Conservation (phyloP, 2,797 vertebrate species). For the Lutjanus campechanus region DNA sequence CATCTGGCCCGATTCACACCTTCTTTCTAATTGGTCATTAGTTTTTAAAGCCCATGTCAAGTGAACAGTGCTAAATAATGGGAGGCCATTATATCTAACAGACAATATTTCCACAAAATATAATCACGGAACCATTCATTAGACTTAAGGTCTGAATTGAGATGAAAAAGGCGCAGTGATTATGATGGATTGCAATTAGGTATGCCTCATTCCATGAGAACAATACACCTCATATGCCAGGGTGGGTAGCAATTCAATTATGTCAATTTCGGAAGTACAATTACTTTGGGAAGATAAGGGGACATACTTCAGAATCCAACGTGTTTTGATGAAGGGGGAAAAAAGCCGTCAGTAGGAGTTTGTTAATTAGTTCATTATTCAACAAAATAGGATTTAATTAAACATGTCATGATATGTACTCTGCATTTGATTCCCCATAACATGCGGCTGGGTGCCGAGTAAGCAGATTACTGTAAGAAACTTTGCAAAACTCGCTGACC, state of each 20-base stretch:
- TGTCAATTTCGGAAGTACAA: conserved; percentile 73
- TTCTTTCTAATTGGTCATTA: conserved; percentile 53
- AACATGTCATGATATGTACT: conserved; percentile 70
- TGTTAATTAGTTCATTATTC: conserved; percentile 82
- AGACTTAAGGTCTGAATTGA: conserved; percentile 57
- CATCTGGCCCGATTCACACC: conserved; percentile 29
- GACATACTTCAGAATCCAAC: conserved; percentile 68
- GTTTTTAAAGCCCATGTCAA: conserved; percentile 57
- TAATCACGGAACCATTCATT: conserved; percentile 58
- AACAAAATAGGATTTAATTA: conserved; percentile 79
- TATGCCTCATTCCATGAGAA: conserved; percentile 67
- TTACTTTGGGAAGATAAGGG: conserved; percentile 77
- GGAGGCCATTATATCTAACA: conserved; percentile 49
- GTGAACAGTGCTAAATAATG: conserved; percentile 56
- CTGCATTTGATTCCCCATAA: conserved; percentile 50
- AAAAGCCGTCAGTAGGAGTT: conserved; percentile 63
- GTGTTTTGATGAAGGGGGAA: conserved; percentile 57
- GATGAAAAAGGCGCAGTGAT: conserved; percentile 69
- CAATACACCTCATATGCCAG: conserved; percentile 68
- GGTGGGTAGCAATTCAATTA: conserved; percentile 77
- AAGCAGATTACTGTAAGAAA: conserved; percentile 49
- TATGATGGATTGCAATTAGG: conserved; percentile 73
- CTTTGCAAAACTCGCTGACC: conserved; percentile 57
- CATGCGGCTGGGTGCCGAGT: conserved; percentile 37
- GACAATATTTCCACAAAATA: conserved; percentile 66